A percentile compares a stretch with the other conserved stretches of the same genome.
Conservation (phyloP, 1,140 invertebrate genomes). For the Drosophila simulans region DNA sequence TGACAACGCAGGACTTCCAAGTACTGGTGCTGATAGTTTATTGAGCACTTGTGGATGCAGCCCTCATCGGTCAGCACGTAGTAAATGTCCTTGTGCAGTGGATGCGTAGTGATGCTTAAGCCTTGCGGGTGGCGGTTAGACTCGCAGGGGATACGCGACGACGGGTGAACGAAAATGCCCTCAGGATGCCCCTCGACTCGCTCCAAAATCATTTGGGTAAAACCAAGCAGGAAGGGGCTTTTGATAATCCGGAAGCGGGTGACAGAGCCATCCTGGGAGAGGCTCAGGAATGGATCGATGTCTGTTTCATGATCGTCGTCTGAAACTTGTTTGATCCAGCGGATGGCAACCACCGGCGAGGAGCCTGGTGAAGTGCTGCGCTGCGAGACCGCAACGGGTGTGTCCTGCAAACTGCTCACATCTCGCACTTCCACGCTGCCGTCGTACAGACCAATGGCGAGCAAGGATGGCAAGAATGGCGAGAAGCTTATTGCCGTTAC, state of each 20-base stretch:
- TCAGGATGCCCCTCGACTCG: conserved; percentile 88
- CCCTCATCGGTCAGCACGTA: conserved; percentile 94
- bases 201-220: conserved; percentile 87
- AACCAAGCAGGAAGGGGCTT: conserved; percentile 82
- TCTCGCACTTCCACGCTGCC: conserved; percentile 91
- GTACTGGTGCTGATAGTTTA: conserved; percentile 87
- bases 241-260: conserved; percentile 85
- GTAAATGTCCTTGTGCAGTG: conserved; percentile 88
- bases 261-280: conserved; percentile 87
- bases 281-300: conserved; percentile 85
- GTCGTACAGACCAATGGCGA: conserved; percentile 92
- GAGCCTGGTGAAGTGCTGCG: conserved; percentile 86
- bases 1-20: conserved; percentile 91
- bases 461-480: conserved; percentile 87
- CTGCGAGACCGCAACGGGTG: conserved; percentile 86
- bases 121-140: conserved; percentile 86
- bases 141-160: conserved; percentile 31
- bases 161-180: conserved; percentile 80
- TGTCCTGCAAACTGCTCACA: conserved; percentile 84
- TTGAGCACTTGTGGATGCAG: conserved; percentile 91
- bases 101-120: conserved; percentile 88
- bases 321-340: conserved; percentile 85
- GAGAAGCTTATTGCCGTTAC: conserved; percentile 92
- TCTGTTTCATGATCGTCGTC: conserved; percentile 79
- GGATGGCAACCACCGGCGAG: conserved; percentile 88